A percentile compares a stretch with the other conserved stretches of the same genome.
These are phyloP conservation scores for Liodrosophila aerea DNA, from an alignment of 2,888 invertebrate genomes.

Conservation along the genomic window DNA sequence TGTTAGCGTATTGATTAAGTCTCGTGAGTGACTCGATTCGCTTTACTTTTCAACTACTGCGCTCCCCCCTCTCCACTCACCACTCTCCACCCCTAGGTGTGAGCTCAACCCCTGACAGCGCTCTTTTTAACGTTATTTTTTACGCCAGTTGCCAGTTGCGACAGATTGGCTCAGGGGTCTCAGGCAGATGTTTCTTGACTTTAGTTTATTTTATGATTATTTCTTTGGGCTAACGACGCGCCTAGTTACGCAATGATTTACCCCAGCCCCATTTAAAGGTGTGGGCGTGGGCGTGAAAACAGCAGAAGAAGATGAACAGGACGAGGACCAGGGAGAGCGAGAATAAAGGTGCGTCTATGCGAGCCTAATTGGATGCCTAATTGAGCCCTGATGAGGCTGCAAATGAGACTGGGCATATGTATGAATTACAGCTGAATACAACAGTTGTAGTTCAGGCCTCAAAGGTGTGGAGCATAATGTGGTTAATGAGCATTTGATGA, in stretches of 20 bases:
- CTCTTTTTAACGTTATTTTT: conserved; percentile 27
- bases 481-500: no score
- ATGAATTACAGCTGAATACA: no score
- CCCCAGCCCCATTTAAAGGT: conserved; percentile 30
- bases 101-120: conserved; percentile 53
- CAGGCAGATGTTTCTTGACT: conserved; percentile 58
- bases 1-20: conserved; percentile 57
- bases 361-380: conserved; percentile 72
- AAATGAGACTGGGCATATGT: not conserved
- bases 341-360: conserved; percentile 70
- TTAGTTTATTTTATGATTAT: no score
- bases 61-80: not conserved
- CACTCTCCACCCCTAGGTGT: conserved; percentile 42
- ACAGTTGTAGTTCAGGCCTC: no score
- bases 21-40: conserved; percentile 6
- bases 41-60: not conserved
- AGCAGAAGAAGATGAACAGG: no score
- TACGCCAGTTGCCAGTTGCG: conserved; percentile 53
- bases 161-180: conserved; percentile 49
- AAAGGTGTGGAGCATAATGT: no score
- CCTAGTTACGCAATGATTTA: conserved; percentile 75
- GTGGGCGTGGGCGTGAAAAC: conserved; percentile 44
- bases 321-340: not conserved
- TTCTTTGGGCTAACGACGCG: conserved; percentile 23
- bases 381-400: conserved; percentile 39